A percentile compares a stretch with the other conserved stretches of the same genome.
phyloP scores from a whole-genome alignment of 2,113 vertebrate species.

The Marmota flaviventris region DNA sequence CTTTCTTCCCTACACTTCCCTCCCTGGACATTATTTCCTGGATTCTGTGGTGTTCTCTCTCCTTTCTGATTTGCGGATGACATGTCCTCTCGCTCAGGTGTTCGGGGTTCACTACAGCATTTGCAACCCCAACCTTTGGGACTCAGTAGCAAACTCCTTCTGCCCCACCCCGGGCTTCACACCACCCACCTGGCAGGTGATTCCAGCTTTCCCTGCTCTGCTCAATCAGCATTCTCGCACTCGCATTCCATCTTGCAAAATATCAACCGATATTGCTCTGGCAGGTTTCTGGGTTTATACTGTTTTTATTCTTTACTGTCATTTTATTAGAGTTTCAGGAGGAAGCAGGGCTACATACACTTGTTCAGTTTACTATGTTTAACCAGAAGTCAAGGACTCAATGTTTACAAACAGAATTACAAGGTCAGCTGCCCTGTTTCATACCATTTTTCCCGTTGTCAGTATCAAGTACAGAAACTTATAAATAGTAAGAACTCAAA shows the following conservation, averaged over 20 bases:
- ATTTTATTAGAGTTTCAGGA: conserved; percentile 60
- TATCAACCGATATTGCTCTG: neutral
- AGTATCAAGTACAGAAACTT: neutral
- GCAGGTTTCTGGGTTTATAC: neutral
- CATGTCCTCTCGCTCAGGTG: neutral
- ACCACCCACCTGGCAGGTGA: neutral
- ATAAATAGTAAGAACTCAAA: neutral
- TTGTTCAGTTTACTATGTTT: conserved; percentile 61
- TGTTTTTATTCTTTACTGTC: conserved; percentile 17
- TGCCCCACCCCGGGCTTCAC: neutral
- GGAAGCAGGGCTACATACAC: neutral
- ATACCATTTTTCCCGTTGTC: neutral
- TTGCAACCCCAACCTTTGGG: neutral
- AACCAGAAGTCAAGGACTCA: conserved; percentile 45
- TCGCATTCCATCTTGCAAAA: neutral
- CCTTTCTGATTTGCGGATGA: neutral
- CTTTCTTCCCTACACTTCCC: neutral
- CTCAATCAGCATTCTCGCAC: neutral
- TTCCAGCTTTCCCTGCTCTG: neutral
- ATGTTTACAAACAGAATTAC: conserved; percentile 58
- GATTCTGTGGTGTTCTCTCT: neutral
- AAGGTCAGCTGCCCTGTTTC: neutral
- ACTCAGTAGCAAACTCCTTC: conserved; percentile 16
- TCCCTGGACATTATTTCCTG: neutral
- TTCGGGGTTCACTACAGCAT: neutral